Conservation (phyloP, 2,797 vertebrate genomes). For the Cottoperca gobio region DNA sequence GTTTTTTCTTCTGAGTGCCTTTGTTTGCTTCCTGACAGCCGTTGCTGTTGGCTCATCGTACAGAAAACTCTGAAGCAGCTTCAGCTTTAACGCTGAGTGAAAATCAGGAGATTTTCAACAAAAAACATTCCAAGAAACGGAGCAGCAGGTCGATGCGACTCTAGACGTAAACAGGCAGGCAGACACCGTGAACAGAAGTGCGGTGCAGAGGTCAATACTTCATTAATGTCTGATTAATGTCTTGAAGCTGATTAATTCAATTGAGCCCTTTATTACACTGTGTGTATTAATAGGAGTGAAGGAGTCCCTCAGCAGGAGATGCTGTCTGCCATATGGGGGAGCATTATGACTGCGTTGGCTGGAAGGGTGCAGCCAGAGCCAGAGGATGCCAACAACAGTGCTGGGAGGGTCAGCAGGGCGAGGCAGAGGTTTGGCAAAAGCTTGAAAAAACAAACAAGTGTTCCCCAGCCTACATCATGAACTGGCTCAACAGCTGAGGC, state of each 20-base stretch:
- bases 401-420: slow-evolving; percentile 49
- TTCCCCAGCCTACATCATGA: slow-evolving; percentile 1
- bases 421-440: slow-evolving; percentile 46
- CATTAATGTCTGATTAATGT: slow-evolving; percentile 81
- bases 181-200: slow-evolving; percentile 62
- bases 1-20: background rate
- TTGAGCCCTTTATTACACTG: slow-evolving; percentile 68
- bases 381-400: slow-evolving; percentile 34
- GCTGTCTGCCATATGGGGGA: slow-evolving; percentile 73
- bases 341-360: slow-evolving; percentile 48
- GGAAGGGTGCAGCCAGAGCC: slow-evolving; percentile 18
- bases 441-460: background rate
- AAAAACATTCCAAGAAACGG: background rate
- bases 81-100: slow-evolving; percentile 7
- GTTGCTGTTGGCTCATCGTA: background rate
- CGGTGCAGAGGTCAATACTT: slow-evolving; percentile 77
- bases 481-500: slow-evolving; percentile 1
- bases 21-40: background rate
- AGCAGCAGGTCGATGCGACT: slow-evolving; percentile 42
- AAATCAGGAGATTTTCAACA: slow-evolving; percentile 16
- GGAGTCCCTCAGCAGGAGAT: slow-evolving; percentile 71
- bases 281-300: slow-evolving; percentile 62
- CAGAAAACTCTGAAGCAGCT: slow-evolving; percentile 6
- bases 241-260: slow-evolving; percentile 79
- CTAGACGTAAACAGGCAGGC: slow-evolving; percentile 54